A percentile compares a stretch with the other conserved stretches of the same genome.
Conservation (phyloP, 2,113 vertebrate genomes). For the Barnardius zonarius region DNA sequence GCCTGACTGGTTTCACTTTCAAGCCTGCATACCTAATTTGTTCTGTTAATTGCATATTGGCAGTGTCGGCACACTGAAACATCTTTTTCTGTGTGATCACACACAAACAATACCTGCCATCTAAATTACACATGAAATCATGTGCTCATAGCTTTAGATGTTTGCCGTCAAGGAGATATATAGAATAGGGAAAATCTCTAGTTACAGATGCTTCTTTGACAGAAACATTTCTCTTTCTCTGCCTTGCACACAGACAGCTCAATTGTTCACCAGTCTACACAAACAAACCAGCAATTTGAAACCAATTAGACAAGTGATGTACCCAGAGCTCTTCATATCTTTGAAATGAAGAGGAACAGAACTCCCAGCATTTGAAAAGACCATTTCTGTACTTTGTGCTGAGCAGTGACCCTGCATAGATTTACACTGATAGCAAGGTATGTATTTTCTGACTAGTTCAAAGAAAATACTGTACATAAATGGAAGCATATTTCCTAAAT, state of each 20-base stretch:
- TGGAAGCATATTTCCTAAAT: neutral
- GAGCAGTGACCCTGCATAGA: neutral
- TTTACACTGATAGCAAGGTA: neutral
- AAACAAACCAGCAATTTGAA: neutral
- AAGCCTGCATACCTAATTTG: neutral
- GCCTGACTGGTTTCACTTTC: neutral
- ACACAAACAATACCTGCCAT: neutral
- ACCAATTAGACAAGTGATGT: neutral
- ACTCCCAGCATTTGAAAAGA: neutral
- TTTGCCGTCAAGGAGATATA: neutral
- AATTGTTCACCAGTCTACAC: neutral
- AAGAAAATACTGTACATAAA: neutral
- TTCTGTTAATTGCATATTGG: neutral
- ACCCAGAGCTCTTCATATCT: neutral
- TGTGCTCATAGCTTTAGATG: neutral
- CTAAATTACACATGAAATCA: neutral
- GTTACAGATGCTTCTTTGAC: neutral
- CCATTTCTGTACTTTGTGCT: neutral
- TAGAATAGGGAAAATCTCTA: neutral
- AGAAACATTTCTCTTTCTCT: neutral
- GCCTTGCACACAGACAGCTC: neutral
- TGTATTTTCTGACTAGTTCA: neutral
- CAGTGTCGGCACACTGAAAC: neutral
- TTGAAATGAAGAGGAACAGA: neutral
- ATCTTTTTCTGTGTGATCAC: neutral